Base-by-base conservation (phyloP, 2,113 vertebrate species). In the Scolopax mira region DNA sequence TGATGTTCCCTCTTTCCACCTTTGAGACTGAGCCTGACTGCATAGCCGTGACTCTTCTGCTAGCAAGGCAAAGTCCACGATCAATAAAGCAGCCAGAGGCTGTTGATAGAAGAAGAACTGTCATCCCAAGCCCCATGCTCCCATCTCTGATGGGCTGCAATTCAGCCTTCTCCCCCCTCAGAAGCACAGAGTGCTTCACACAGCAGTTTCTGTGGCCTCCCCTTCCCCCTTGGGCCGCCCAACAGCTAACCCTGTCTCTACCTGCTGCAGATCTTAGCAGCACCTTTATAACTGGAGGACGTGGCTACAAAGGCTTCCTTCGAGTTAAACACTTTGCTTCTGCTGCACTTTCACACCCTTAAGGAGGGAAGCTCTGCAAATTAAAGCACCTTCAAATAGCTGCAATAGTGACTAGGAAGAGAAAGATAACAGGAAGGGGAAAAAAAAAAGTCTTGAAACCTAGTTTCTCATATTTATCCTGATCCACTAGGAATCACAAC, bases 21-120 rank as follows among this genome's bases (percentile, higher is more conserved):
- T 24, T 16, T 14, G 39, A 83, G 42, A 48, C 41, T 21, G 35
- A 54, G 28, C 62, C 42, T 69, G 42, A 19, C 25, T 55, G 65
- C 41, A 65, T 2, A 61, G 49, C 9, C 28, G 48, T 0, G 0
- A 41, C 52, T 72, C 41, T 48, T 21, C 52, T 44, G 12, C 30
- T 49, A 71, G 17, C 30, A 37, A 67, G 57, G 30, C 19, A 5
- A 31, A 60, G 16, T 30, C 41, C 35, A 60, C 60, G 23, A 71
- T 4, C 35, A 39, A 60, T 65, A 39, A 25, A 66, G 18, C 46
- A 67, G 70, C 6, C 42, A 79, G 33, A 46, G 57, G 14, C 6
- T 21, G 31, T 35, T 60, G 23, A 7, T 1, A 64, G 46, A 67
- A 13, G 11, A 54, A 44, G 41, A 60, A 4, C 48, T 74, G 54